Percentiles rank a stretch among this genome's conserved stretches.
phyloP scores from a whole-genome alignment of 1,140 invertebrate genomes.

The Calosoma granatense region DNA sequence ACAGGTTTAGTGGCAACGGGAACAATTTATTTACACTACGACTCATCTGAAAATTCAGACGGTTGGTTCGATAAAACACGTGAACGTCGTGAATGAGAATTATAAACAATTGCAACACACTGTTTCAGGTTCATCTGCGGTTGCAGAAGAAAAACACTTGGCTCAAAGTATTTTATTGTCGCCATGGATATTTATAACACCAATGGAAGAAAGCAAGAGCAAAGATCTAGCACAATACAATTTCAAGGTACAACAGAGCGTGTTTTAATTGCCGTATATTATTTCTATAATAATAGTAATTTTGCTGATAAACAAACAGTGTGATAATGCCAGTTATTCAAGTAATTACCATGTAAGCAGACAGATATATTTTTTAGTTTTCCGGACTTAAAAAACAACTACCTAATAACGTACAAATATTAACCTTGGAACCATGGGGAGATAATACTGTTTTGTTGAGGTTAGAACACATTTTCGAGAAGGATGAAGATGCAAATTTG shows the following conservation, averaged over 20 bases:
- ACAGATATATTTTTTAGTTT: slow-evolving; percentile 34
- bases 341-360: too few relatives aligned
- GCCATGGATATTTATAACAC: slow-evolving; percentile 34
- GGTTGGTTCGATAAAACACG: background rate
- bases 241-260: too few relatives aligned
- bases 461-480: slow-evolving; percentile 65
- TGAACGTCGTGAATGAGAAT: background rate
- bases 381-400: slow-evolving; percentile 37
- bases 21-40: slow-evolving; percentile 46
- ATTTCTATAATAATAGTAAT: too few relatives aligned
- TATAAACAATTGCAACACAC: too few relatives aligned
- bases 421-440: slow-evolving; percentile 61
- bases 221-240: too few relatives aligned
- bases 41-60: slow-evolving; percentile 27
- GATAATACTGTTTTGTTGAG: slow-evolving; percentile 46
- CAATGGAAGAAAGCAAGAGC: too few relatives aligned
- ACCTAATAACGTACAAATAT: slow-evolving; percentile 56
- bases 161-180: slow-evolving; percentile 22
- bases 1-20: slow-evolving; percentile 61
- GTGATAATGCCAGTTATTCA: too few relatives aligned
- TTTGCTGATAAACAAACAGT: too few relatives aligned
- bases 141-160: slow-evolving; percentile 17
- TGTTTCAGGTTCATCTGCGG: background rate
- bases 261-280: too few relatives aligned
- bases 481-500: slow-evolving; percentile 44